Percentiles rank a stretch among this genome's conserved stretches.
phyloP scores from a whole-genome alignment of 2,113 vertebrate species.

The Melanocharis versteri region DNA sequence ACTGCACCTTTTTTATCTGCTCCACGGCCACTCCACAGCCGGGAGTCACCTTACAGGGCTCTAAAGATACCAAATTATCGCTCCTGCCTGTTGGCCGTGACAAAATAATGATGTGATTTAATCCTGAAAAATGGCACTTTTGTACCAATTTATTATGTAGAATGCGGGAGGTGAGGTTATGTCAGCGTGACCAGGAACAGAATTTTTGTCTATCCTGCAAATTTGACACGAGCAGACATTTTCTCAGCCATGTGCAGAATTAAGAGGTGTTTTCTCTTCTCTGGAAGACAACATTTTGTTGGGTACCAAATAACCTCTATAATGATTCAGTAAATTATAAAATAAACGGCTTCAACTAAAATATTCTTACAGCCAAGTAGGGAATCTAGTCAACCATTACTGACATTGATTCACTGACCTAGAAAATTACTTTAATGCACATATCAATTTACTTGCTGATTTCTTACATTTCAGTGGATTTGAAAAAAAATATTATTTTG shows the following conservation, averaged over 20 bases:
- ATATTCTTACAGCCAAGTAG: constrained; percentile 50
- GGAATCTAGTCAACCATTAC: constrained; percentile 41
- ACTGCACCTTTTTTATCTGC: not conserved
- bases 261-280: not conserved
- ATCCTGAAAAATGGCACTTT: not conserved
- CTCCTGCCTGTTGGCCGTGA: not conserved
- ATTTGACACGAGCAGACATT: not conserved
- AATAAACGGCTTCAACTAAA: constrained; percentile 58
- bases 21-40: not conserved
- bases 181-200: not conserved
- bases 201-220: not conserved
- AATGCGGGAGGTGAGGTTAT: not conserved
- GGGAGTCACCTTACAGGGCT: not conserved
- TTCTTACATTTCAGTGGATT: constrained; percentile 64
- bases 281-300: constrained; percentile 44
- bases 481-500: not conserved
- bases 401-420: constrained; percentile 67
- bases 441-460: constrained; percentile 70
- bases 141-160: not conserved
- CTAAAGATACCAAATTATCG: not conserved
- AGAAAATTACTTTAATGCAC: constrained; percentile 77
- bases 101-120: not conserved
- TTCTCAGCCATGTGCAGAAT: not conserved
- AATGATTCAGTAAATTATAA: constrained; percentile 64
- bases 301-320: constrained; percentile 62